Percentiles rank a stretch among this genome's conserved stretches.
Evolutionary conservation across 2,888 invertebrate genomes (phyloP).

Genomic region (Microctonus hyperodae): DNA sequence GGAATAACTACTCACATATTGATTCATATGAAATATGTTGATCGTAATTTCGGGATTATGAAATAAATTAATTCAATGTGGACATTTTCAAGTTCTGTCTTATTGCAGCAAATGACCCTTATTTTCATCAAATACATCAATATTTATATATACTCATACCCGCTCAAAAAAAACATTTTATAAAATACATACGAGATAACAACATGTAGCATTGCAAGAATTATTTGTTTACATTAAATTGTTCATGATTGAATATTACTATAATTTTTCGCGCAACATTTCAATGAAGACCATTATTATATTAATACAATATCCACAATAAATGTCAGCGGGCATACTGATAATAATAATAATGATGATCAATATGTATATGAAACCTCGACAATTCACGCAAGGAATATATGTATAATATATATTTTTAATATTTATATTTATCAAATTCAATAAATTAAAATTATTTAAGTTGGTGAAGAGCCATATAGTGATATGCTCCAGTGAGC

Average conservation of each 20-base stretch:
- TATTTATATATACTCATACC: neutral
- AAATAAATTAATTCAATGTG: too few relatives aligned
- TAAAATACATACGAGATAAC: constrained; percentile 1
- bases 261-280: neutral
- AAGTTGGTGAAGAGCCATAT: neutral
- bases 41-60: too few relatives aligned
- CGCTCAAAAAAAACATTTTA: neutral
- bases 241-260: neutral
- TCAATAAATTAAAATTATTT: neutral
- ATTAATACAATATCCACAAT: neutral
- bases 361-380: neutral
- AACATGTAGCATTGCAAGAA: neutral
- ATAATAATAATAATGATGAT: neutral
- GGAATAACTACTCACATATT: too few relatives aligned
- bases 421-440: neutral
- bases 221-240: neutral
- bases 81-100: neutral
- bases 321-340: neutral
- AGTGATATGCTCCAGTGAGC: neutral
- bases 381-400: neutral
- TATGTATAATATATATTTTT: too few relatives aligned
- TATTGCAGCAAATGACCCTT: neutral
- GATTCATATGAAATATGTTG: too few relatives aligned
- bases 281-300: neutral
- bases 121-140: neutral